These are phyloP conservation scores for Etheostoma nigrum DNA, from an alignment of 2,797 vertebrate species.

Conservation along the genomic window DNA sequence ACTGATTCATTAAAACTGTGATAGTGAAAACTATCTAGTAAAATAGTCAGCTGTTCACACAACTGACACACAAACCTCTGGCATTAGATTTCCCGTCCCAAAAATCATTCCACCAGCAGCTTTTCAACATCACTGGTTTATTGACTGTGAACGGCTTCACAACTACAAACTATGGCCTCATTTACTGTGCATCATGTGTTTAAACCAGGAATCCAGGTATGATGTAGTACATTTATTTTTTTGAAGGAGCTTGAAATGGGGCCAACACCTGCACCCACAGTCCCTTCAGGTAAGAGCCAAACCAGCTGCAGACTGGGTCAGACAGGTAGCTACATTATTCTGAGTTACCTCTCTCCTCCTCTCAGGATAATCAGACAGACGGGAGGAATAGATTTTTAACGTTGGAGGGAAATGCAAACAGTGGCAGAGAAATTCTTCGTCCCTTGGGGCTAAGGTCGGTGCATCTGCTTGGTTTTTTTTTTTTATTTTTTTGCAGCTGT, in stretches of 20 bases:
- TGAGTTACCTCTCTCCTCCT: not conserved
- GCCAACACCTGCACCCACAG: not conserved
- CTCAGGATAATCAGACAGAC: not conserved
- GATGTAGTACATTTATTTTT: not conserved
- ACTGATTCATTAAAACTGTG: not conserved
- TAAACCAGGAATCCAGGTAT: no score
- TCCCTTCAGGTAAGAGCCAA: not conserved
- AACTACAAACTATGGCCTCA: no score
- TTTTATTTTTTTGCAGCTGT: not conserved
- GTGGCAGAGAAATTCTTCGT: not conserved
- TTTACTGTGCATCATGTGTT: no score
- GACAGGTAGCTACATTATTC: not conserved
- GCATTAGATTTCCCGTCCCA: not conserved
- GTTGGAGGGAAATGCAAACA: not conserved
- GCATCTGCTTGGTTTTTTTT: slow-evolving; percentile 1
- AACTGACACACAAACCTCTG: not conserved
- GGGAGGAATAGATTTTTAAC: not conserved
- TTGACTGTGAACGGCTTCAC: no score
- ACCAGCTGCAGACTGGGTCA: not conserved
- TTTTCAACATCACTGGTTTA: no score
- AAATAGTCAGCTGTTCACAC: not conserved
- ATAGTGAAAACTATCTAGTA: no score
- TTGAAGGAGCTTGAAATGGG: not conserved
- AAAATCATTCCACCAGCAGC: not conserved
- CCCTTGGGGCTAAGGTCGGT: not conserved